Percentiles rank a stretch among this genome's conserved stretches.
Evolutionary conservation across 2,113 vertebrate genomes (phyloP).

Genomic region (Gopherus evgoodei): DNA sequence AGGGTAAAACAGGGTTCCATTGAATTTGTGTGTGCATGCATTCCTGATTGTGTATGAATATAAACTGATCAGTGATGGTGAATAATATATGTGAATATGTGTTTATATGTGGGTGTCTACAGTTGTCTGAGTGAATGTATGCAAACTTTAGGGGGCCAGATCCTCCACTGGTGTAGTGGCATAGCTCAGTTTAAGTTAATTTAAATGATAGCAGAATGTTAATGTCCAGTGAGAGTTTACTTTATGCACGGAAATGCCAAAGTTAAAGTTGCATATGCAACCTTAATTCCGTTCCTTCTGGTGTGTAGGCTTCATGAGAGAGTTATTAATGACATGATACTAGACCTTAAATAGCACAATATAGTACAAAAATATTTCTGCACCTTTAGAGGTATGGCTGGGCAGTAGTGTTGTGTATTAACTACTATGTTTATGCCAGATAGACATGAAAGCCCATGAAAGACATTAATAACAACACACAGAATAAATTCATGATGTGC

Average conservation of each 20-base stretch:
- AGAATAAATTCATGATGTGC: neutral
- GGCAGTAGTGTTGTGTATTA: neutral
- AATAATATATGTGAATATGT: neutral
- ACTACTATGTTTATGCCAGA: neutral
- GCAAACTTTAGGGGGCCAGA: neutral
- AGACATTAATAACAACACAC: neutral
- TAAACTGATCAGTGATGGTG: neutral
- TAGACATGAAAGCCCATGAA: neutral
- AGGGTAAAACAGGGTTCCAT: rapidly evolving
- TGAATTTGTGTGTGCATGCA: rapidly evolving
- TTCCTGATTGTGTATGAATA: rapidly evolving
- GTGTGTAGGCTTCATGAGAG: neutral
- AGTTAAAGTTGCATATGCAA: neutral
- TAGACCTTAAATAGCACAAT: neutral
- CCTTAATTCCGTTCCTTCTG: neutral
- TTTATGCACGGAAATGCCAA: neutral
- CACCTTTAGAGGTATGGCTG: neutral
- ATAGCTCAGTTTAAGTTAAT: neutral
- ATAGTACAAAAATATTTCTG: neutral
- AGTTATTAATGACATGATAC: neutral
- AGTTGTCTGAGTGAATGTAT: neutral
- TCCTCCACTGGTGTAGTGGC: neutral
- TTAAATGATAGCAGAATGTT: neutral
- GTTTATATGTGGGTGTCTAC: rapidly evolving
- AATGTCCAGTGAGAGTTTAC: neutral